Evolutionary conservation across 2,797 vertebrate genomes (phyloP).

Genomic region (Halcyon leucocephala): DNA sequence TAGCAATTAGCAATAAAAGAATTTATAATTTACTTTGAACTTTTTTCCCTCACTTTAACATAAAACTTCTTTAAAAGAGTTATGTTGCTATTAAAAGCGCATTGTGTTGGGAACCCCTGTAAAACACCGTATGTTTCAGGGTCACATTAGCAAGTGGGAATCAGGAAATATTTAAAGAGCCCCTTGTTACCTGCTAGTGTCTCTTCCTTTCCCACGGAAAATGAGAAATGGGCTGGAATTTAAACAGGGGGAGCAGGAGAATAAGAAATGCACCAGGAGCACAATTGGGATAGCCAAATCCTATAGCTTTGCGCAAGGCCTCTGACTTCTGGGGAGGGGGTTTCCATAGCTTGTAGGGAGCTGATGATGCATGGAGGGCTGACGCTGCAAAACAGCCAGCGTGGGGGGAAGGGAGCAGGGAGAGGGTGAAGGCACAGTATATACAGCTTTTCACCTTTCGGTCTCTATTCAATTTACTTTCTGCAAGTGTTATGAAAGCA

Average conservation of each 20-base stretch:
- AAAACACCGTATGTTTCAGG: background rate
- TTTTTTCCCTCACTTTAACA: background rate
- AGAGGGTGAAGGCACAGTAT: background rate
- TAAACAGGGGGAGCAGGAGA: constrained; percentile 28
- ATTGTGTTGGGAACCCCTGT: background rate
- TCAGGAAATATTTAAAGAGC: constrained; percentile 18
- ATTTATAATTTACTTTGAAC: constrained; percentile 32
- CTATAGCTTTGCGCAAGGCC: constrained; percentile 40
- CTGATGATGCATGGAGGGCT: constrained; percentile 65
- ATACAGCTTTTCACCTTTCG: constrained; percentile 43
- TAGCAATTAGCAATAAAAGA: constrained; percentile 53
- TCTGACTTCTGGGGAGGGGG: constrained; percentile 61
- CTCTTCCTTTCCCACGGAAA: constrained; percentile 43
- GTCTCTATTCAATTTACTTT: constrained; percentile 28
- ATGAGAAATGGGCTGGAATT: constrained; percentile 49
- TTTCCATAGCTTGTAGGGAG: constrained; percentile 58
- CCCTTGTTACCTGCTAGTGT: constrained; percentile 48
- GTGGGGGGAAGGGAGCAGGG: constrained; percentile 9
- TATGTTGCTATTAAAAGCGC: background rate
- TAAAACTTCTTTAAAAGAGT: background rate
- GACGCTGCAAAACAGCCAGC: constrained; percentile 42
- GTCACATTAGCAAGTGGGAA: background rate
- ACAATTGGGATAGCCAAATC: constrained; percentile 40
- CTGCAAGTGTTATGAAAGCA: constrained; percentile 19
- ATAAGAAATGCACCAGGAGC: constrained; percentile 31